Conservation (phyloP, 1,140 invertebrate genomes). For the Oncopodura yosiiana region DNA sequence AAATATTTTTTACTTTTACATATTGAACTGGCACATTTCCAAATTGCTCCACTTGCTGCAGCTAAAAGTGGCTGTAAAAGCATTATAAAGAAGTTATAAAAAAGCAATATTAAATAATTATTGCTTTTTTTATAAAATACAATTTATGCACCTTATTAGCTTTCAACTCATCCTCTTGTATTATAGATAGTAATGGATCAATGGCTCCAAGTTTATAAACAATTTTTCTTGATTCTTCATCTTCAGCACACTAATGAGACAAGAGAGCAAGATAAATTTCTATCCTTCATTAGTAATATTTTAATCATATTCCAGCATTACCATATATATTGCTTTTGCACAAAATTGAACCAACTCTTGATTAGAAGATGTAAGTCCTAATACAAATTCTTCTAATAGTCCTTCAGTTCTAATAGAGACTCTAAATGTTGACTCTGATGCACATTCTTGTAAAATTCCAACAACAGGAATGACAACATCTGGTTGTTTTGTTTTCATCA, state of each 20-base stretch:
- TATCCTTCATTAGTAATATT: background rate
- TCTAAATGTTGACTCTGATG: conserved; percentile 49
- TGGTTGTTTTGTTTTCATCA: conserved; percentile 61
- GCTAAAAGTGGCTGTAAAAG: conserved; percentile 53
- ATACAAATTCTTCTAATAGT: conserved; percentile 73
- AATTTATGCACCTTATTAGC: conserved; percentile 47
- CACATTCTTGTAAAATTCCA: conserved; percentile 69
- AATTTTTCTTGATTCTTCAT: conserved; percentile 64
- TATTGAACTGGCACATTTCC: conserved; percentile 68
- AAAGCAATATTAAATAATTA: background rate
- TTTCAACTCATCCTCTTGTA: conserved; percentile 53
- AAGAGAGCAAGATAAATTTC: conserved; percentile 1
- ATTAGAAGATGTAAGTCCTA: conserved; percentile 59
- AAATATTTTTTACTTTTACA: conserved; percentile 16
- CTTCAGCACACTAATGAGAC: conserved; percentile 58
- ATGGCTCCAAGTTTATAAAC: conserved; percentile 72
- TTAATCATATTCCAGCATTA: conserved; percentile 28
- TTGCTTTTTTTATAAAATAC: background rate
- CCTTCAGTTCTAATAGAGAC: conserved; percentile 75
- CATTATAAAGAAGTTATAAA: background rate
- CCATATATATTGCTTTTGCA: conserved; percentile 76
- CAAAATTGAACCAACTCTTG: conserved; percentile 63
- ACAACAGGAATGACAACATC: conserved; percentile 75
- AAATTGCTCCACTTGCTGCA: conserved; percentile 81
- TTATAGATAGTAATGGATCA: conserved; percentile 66